Evolutionary conservation across 2,797 vertebrate genomes (phyloP).

Genomic region (Xyrichtys novacula): DNA sequence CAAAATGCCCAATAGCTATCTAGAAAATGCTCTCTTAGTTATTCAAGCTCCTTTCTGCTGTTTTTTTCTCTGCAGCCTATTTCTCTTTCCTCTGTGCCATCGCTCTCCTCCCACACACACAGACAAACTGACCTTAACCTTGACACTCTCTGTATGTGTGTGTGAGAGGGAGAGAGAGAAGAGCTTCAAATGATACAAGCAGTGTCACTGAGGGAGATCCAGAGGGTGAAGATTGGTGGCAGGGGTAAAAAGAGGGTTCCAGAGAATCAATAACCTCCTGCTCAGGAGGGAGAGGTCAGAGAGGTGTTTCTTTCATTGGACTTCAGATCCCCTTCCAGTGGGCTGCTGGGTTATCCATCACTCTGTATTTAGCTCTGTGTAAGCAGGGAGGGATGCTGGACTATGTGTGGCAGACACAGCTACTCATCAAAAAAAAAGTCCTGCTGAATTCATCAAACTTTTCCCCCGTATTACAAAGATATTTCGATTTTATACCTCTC

Average conservation of each 20-base stretch:
- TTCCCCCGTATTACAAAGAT: slow-evolving; percentile 20
- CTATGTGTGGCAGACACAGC: background rate
- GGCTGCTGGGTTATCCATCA: slow-evolving; percentile 61
- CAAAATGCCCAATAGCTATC: background rate
- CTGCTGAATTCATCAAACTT: slow-evolving; percentile 50
- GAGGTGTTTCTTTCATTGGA: slow-evolving; percentile 48
- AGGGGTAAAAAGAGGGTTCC: slow-evolving; percentile 43
- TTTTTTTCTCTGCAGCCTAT: slow-evolving; percentile 20
- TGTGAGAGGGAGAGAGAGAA: no score
- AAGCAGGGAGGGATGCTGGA: slow-evolving; percentile 1
- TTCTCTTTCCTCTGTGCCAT: slow-evolving; percentile 32
- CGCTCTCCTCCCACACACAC: slow-evolving; percentile 32
- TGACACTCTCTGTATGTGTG: slow-evolving; percentile 21
- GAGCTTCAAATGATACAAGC: slow-evolving; percentile 44
- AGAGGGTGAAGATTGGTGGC: slow-evolving; percentile 39
- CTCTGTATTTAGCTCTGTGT: slow-evolving; percentile 53
- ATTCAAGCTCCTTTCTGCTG: slow-evolving; percentile 2
- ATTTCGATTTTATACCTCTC: slow-evolving; percentile 19
- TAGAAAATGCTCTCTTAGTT: background rate
- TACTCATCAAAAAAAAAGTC: slow-evolving; percentile 26
- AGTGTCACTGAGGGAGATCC: slow-evolving; percentile 37
- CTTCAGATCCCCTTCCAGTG: slow-evolving; percentile 29
- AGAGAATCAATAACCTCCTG: slow-evolving; percentile 70
- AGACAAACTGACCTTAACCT: slow-evolving; percentile 59
- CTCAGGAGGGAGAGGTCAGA: slow-evolving; percentile 42